A percentile compares a stretch with the other conserved stretches of the same genome.
These are phyloP conservation scores for Aegotheles bennettii DNA, from an alignment of 2,113 vertebrate genomes.

Conservation along the genomic window DNA sequence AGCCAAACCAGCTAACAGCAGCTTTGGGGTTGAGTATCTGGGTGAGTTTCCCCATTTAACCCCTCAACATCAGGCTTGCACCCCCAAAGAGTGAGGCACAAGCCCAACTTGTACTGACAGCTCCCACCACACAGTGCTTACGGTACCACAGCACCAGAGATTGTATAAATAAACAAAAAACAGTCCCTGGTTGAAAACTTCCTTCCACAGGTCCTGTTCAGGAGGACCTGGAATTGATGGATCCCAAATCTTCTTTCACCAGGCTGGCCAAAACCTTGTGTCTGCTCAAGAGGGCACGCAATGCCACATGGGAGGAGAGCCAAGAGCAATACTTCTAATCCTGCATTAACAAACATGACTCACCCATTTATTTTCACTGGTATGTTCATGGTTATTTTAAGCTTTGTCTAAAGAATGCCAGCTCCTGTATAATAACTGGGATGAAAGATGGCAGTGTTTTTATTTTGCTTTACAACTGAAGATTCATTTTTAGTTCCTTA, in stretches of 20 bases:
- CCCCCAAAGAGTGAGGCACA: background rate
- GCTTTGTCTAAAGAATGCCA: constrained; percentile 61
- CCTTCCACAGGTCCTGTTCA: background rate
- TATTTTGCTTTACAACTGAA: constrained; percentile 52
- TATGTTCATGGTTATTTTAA: constrained; percentile 62
- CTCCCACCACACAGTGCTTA: fast-evolving
- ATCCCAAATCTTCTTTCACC: background rate
- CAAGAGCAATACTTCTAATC: constrained; percentile 19
- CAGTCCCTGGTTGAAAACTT: background rate
- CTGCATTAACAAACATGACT: constrained; percentile 41
- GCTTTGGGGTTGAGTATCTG: background rate
- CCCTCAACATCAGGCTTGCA: background rate
- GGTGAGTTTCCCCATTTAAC: background rate
- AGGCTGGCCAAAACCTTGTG: background rate
- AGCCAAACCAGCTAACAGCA: background rate
- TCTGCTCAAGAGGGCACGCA: background rate
- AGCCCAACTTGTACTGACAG: background rate
- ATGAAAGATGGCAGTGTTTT: constrained; percentile 53
- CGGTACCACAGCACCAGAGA: fast-evolving
- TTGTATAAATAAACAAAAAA: background rate
- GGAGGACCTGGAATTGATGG: background rate
- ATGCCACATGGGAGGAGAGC: background rate
- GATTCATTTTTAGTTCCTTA: constrained; percentile 15
- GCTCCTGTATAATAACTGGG: constrained; percentile 32
- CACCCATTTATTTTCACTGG: constrained; percentile 62